Evolutionary conservation across 30 jellyfish, hydroid and myxozoan genomes (phyloP).

Genomic region (Cassiopea xamachana): DNA sequence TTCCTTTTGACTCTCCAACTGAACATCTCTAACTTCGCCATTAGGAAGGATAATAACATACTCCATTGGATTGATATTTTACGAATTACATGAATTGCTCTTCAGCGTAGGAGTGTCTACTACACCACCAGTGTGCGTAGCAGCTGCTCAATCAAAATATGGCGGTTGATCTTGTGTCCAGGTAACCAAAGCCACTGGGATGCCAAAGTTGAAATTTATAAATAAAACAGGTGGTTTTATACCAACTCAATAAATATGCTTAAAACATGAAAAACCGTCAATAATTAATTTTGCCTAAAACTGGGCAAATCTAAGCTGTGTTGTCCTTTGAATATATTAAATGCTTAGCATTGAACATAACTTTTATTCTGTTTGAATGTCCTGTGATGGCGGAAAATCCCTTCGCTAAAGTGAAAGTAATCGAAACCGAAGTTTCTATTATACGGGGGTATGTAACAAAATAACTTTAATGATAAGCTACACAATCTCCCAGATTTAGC

Average conservation of each 20-base stretch:
- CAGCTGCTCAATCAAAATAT: conserved; percentile 1
- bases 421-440: no score
- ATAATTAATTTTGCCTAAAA: no score
- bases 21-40: conserved; percentile 31
- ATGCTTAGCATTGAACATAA: no score
- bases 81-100: background rate
- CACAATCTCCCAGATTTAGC: no score
- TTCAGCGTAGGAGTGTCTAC: background rate
- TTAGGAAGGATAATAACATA: conserved; percentile 35
- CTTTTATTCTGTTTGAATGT: no score
- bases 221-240: background rate
- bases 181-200: background rate
- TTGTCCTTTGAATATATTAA: no score
- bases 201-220: background rate
- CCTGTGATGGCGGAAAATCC: no score
- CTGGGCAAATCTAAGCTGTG: no score
- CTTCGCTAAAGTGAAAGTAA: no score
- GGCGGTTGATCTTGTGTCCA: conserved; percentile 9
- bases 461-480: no score
- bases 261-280: no score
- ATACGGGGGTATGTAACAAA: no score
- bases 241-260: background rate
- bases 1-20: conserved; percentile 16
- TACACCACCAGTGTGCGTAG: background rate
- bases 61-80: conserved; percentile 6